These are phyloP conservation scores for Atherinosoma microstoma DNA, from an alignment of 2,797 vertebrate genomes.

Conservation along the genomic window DNA sequence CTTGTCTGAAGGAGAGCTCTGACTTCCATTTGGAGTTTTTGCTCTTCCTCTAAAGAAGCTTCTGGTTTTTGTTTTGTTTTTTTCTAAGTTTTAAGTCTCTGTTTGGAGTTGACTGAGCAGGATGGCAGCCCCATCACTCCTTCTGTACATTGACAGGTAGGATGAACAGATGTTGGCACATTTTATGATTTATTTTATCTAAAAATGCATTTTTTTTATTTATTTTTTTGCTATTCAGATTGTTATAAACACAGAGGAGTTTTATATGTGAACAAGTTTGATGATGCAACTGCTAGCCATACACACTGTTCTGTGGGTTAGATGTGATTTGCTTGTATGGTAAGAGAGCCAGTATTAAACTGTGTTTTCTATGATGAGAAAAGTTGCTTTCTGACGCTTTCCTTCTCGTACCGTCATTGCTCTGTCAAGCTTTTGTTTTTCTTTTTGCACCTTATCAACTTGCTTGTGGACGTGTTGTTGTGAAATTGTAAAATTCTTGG, in stretches of 20 bases:
- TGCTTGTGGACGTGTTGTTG: slow-evolving; percentile 18
- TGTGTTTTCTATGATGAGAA: slow-evolving; percentile 1
- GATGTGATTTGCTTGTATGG: not conserved
- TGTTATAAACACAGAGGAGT: not conserved
- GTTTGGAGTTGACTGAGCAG: slow-evolving; percentile 23
- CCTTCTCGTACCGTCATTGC: slow-evolving; percentile 37
- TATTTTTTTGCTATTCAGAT: too few relatives aligned
- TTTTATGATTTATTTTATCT: not conserved
- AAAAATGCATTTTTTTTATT: not conserved
- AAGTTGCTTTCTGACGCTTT: not conserved
- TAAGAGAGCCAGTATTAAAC: not conserved
- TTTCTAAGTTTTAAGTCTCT: not conserved
- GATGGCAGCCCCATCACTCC: slow-evolving; percentile 73
- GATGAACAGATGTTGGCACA: not conserved
- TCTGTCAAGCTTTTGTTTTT: not conserved
- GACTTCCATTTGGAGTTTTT: not conserved
- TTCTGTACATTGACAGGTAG: slow-evolving; percentile 77
- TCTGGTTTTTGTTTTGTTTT: not conserved
- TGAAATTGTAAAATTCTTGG: slow-evolving; percentile 1
- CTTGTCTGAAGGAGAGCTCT: slow-evolving; percentile 9
- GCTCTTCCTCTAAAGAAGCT: not conserved
- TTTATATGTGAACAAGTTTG: not conserved
- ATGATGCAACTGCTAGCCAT: not conserved
- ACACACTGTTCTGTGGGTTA: not conserved
- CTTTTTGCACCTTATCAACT: not conserved